Base-by-base conservation (phyloP, 2,113 vertebrate genomes). In the Rhea pennata region DNA sequence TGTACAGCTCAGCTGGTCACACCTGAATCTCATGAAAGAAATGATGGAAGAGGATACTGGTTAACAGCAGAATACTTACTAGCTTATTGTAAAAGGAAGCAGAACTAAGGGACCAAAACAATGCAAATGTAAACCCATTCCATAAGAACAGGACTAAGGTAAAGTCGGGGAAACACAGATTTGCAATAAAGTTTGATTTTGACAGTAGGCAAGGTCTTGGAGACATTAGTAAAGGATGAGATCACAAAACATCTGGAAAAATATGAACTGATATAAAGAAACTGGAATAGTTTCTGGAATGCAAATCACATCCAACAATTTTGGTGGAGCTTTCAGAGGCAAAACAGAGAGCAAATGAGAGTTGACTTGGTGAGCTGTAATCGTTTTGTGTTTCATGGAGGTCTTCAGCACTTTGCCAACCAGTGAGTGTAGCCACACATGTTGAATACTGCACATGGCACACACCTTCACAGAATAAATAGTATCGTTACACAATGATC, bases 221-320 rank as follows among this genome's bases (percentile, higher is more conserved):
- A 97, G 95, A 69, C 92, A 96, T 97, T 97, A 96, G 76, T 23
- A 69, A 81, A 85, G 82, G 87, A 97, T 97, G 97, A 97, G 96
- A 96, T 97, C 97, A 97, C 93, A 87, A 90, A 96, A 95, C 97
- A 97, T 96, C 96, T 97, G 97, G 96, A 95, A 96, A 96, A 96
- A 93, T 96, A 92, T 2, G 24, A 97, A 82, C 76, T 94, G 87
- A 95, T 94, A 95, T 33, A 92, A 93, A 95, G 61, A 84, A 94
- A 88, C 50, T 5, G 9, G 50, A 85, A 54, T 67, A 70, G 66
- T 79, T 94, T 84, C 70, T 92, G 88, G 66, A 91, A 92, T 88
- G 58, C 84, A 92, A 65, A 40, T 70, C 15, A 14, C 40, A 10
- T 93, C 75, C 94, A 75, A 97, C 81, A 92, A 94, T 94, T 54